Percentiles rank a stretch among this genome's conserved stretches.
phyloP scores from a whole-genome alignment of 2,797 vertebrate genomes.

The Pantherophis alleghaniensis region DNA sequence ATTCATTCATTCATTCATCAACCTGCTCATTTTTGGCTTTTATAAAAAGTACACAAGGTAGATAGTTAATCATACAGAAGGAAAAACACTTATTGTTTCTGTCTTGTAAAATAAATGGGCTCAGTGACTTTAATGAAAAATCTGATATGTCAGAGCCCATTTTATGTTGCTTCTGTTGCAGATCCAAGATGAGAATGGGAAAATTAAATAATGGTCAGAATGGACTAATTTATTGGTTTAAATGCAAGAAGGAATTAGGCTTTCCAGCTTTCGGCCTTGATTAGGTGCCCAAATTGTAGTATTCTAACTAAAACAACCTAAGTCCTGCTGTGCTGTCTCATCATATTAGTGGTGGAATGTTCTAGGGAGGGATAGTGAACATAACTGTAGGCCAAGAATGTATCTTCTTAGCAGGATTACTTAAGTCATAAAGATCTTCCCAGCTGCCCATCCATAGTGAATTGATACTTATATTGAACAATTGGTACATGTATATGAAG shows the following conservation, averaged over 20 bases:
- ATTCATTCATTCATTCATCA: neutral
- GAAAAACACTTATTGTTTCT: neutral
- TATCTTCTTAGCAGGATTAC: neutral
- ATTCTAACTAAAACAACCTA: neutral
- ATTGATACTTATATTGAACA: neutral
- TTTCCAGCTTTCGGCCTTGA: neutral
- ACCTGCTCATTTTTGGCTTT: no score
- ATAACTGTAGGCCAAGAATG: neutral
- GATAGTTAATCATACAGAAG: neutral
- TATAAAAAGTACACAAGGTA: neutral
- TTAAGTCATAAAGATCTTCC: neutral
- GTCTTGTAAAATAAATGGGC: slow-evolving; percentile 3
- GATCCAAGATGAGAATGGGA: neutral
- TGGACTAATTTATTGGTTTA: neutral
- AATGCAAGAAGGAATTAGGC: neutral
- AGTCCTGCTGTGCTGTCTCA: neutral
- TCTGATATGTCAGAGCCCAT: neutral
- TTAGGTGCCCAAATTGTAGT: neutral
- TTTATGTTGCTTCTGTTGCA: neutral
- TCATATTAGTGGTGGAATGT: neutral
- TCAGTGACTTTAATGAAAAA: slow-evolving; percentile 5
- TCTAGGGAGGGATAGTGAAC: neutral
- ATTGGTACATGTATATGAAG: neutral
- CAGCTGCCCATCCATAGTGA: neutral
- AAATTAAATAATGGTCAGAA: neutral